These are phyloP conservation scores for Noturus placidus DNA, from an alignment of 2,113 vertebrate genomes.

Conservation along the genomic window DNA sequence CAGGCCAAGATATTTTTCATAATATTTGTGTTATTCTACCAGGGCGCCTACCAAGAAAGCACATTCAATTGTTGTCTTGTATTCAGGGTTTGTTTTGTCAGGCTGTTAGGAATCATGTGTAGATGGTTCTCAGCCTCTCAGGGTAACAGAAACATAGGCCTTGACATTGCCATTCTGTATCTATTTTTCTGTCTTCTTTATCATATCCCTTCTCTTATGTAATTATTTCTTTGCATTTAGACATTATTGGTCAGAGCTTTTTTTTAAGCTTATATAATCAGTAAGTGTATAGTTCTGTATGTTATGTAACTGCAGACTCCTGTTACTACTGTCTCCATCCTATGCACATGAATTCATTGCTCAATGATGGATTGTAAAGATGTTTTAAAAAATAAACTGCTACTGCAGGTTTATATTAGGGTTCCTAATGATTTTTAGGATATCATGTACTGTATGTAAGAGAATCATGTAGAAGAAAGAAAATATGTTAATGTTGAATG, in stretches of 20 bases:
- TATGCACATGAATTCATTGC: not conserved
- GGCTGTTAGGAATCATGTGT: not conserved
- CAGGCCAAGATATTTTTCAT: not conserved
- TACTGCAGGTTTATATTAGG: not conserved
- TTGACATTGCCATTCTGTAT: not conserved
- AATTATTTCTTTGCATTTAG: not conserved
- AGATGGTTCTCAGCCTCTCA: not conserved
- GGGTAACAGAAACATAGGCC: not conserved
- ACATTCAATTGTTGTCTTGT: not conserved
- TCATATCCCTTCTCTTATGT: not conserved
- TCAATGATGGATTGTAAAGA: not conserved
- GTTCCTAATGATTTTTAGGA: not conserved
- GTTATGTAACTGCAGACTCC: not conserved
- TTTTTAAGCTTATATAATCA: not conserved
- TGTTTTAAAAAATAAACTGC: not conserved
- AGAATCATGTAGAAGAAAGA: not conserved
- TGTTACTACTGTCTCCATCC: slow-evolving; percentile 12
- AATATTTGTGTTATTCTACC: not conserved
- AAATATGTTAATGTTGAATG: not conserved
- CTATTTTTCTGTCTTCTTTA: not conserved
- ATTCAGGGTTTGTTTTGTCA: slow-evolving; percentile 1
- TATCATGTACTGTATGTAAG: not conserved
- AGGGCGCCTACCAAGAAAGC: not conserved
- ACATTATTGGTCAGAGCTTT: not conserved
- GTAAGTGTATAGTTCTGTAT: not conserved